Base-by-base conservation (phyloP, 2,888 invertebrate genomes). In the Tetragonula carbonaria region DNA sequence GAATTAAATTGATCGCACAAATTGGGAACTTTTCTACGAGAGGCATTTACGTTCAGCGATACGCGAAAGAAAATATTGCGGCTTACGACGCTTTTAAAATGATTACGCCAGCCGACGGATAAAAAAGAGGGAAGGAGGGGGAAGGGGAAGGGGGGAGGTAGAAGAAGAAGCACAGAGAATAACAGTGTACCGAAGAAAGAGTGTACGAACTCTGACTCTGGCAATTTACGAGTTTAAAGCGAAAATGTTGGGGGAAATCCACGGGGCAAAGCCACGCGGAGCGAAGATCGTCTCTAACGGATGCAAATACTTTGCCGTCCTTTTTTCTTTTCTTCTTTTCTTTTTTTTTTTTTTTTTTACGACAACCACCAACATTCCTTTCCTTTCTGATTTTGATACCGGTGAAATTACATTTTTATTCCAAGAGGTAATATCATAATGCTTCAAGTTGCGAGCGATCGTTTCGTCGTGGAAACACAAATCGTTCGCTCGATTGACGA, bases 161-260 rank as follows among this genome's bases (percentile, higher is more conserved):
- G 13, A 21, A 33, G 11, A 18, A 57, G 53, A 63, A 38, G 66
- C 28, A 21, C 16, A 11, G 23, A n/a, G 51, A 51, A 33, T 23
- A 81, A 75, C 66, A 55, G 53, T 53, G 50, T 59, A 66, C 45
- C 68, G 74, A 75, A 72, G 62, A 70, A 82, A 75, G 45, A 77
- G 74, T 62, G 21, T 55, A 55, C 68, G 76, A 75, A 72, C 72
- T 83, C 77, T 50, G 81, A 81, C 81, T 72, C 70, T 65, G 63
- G 79, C 83, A 88, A 87, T 88, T 87, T 87, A 81, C 79, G 87
- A 84, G 80, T 87, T 63, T 85, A 82, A 87, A 80, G 80, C 76
- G 80, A 65, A 84, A 88, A 74, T 66, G 55, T 71, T 45, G 50
- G 33, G n/a, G 59, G 74, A 80, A 78, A 81, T 45, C 45, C 45